These are phyloP conservation scores for Trypoxylus dichotomus DNA, from an alignment of 1,140 invertebrate genomes.

Conservation along the genomic window DNA sequence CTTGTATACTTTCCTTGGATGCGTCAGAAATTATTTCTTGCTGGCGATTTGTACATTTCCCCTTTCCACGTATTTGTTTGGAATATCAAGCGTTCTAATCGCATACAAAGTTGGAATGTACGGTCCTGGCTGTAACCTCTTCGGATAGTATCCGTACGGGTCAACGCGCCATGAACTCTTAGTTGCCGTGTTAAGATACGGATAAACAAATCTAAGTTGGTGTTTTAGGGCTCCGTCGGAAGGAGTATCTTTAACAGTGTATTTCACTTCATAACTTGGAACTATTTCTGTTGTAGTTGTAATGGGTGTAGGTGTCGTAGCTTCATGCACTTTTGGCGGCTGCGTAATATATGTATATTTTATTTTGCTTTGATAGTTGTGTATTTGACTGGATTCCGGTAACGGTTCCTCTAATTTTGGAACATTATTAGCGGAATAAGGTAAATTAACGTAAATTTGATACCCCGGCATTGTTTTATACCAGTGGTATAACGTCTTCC, in stretches of 20 bases:
- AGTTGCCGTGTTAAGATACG: conserved; percentile 40
- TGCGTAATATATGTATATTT: background rate
- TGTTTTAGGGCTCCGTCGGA: conserved; percentile 33
- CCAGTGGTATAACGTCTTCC: conserved; percentile 33
- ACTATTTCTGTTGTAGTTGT: conserved; percentile 33
- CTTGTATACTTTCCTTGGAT: background rate
- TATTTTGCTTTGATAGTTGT: background rate
- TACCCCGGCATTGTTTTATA: conserved; percentile 32
- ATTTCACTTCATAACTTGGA: conserved; percentile 13
- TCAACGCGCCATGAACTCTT: conserved; percentile 40
- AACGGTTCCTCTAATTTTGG: background rate
- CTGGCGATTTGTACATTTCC: background rate
- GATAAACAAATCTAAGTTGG: conserved; percentile 49
- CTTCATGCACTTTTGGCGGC: background rate
- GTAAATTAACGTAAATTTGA: conserved; percentile 32
- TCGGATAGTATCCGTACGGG: conserved; percentile 42
- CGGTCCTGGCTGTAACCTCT: conserved; percentile 39
- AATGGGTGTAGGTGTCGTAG: conserved; percentile 11
- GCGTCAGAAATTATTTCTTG: background rate
- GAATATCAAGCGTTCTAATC: conserved; percentile 35
- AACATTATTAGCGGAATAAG: background rate
- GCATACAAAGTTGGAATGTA: conserved; percentile 46
- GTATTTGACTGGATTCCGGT: background rate
- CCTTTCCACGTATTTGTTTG: background rate
- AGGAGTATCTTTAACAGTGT: background rate